Percentiles rank a stretch among this genome's conserved stretches.
Conservation (phyloP, 2,113 vertebrate genomes). For the Lathamus discolor region DNA sequence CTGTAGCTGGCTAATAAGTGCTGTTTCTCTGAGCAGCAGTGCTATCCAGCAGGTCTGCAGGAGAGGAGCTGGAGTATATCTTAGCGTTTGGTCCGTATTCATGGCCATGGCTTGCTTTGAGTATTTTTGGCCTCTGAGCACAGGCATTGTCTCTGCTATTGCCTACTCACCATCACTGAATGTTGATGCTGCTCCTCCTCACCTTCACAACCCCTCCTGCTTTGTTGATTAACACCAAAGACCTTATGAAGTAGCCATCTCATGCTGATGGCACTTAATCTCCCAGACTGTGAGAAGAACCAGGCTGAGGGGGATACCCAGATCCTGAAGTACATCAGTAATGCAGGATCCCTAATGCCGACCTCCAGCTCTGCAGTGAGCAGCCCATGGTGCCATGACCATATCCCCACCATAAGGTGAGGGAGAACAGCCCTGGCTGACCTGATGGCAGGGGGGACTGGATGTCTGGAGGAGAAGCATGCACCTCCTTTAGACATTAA, state of each 20-base stretch:
- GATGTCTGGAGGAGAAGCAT: not conserved
- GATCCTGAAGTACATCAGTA: not conserved
- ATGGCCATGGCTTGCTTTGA: not conserved
- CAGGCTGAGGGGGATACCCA: rapidly evolving
- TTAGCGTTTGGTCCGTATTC: not conserved
- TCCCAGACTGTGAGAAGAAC: not conserved
- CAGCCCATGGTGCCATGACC: not conserved
- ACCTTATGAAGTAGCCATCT: not conserved
- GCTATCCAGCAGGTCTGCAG: not conserved
- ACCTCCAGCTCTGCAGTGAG: not conserved
- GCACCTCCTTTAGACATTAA: not conserved
- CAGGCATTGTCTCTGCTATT: not conserved
- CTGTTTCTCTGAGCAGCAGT: not conserved
- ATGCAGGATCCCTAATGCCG: rapidly evolving
- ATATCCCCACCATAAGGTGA: rapidly evolving
- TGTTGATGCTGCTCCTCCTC: not conserved
- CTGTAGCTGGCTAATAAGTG: not conserved
- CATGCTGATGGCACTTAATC: not conserved
- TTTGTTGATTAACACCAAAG: not conserved
- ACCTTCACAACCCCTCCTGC: not conserved
- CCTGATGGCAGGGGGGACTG: not conserved
- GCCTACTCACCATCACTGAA: not conserved
- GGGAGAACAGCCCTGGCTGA: not conserved
- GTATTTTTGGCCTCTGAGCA: not conserved
- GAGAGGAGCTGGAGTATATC: not conserved